These are phyloP conservation scores for Exephanes ischioxanthus DNA, from an alignment of 2,888 invertebrate species.

Conservation along the genomic window DNA sequence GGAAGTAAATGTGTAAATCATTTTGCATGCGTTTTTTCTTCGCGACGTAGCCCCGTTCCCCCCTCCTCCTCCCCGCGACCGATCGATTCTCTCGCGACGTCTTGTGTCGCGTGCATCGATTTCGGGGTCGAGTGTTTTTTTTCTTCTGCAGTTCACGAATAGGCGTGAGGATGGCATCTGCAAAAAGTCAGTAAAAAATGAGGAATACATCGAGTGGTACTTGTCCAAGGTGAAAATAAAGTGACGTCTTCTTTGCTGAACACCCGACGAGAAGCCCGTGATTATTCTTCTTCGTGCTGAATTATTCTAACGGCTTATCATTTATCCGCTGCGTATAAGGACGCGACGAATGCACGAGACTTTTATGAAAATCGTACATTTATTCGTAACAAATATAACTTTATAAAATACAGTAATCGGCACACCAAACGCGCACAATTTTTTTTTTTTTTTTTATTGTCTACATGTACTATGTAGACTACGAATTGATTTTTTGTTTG, in stretches of 20 bases:
- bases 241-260: neutral
- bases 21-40: neutral
- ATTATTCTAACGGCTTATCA: neutral
- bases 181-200: neutral
- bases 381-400: conserved; percentile 75
- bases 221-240: neutral
- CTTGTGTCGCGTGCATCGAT: neutral
- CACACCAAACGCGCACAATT: conserved; percentile 23
- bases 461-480: conserved; percentile 33
- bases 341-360: neutral
- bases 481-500: conserved; percentile 5
- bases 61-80: no score
- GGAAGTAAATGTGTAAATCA: no score
- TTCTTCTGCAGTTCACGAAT: neutral
- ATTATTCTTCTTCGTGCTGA: neutral
- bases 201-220: neutral
- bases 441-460: conserved; percentile 24
- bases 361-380: conserved; percentile 73
- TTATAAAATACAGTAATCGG: conserved; percentile 62
- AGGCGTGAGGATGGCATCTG: neutral
- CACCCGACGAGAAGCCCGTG: neutral
- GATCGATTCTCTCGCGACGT: neutral
- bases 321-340: neutral
- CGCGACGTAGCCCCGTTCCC: neutral
- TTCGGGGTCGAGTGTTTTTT: neutral